Conservation (phyloP, 2,888 invertebrate genomes). For the Beris morrisii region DNA sequence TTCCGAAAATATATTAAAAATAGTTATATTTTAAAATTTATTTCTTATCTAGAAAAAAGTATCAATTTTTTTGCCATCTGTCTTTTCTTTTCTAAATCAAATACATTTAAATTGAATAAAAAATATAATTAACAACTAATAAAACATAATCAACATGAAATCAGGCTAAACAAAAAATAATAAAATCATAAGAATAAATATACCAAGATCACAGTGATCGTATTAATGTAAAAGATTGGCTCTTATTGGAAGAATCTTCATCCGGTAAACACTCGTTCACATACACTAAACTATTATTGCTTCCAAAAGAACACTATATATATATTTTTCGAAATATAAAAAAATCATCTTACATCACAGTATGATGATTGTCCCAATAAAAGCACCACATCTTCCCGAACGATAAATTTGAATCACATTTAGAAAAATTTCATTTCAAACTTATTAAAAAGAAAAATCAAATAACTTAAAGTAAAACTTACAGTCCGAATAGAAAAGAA, state of each 20-base stretch:
- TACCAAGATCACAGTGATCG: constrained; percentile 30
- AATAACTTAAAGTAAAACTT: not conserved
- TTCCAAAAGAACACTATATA: constrained; percentile 27
- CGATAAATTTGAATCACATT: constrained; percentile 28
- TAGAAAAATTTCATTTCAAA: constrained; percentile 7
- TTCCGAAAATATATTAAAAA: too few species aligned
- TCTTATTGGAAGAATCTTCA: constrained; percentile 19
- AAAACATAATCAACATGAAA: constrained; percentile 1
- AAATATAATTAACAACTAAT: constrained; percentile 7
- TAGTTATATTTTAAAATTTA: constrained; percentile 7
- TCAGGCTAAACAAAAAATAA: not conserved
- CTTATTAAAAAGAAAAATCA: constrained; percentile 13
- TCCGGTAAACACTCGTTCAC: constrained; percentile 17
- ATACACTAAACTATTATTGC: constrained; percentile 27
- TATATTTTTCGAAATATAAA: constrained; percentile 17
- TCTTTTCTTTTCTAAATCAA: constrained; percentile 17
- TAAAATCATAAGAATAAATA: not conserved
- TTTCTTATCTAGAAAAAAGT: constrained; percentile 17
- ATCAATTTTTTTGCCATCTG: constrained; percentile 6
- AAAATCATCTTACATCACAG: constrained; percentile 25
- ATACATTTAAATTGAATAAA: not conserved
- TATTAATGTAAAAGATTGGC: constrained; percentile 16
- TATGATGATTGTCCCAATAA: constrained; percentile 20
- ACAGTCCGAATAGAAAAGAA: constrained; percentile 6
- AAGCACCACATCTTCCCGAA: constrained; percentile 13